Evolutionary conservation across 2,113 vertebrate species (phyloP), one percentile per base, ranked within the genome.

Genomic region (Uria aalge): DNA sequence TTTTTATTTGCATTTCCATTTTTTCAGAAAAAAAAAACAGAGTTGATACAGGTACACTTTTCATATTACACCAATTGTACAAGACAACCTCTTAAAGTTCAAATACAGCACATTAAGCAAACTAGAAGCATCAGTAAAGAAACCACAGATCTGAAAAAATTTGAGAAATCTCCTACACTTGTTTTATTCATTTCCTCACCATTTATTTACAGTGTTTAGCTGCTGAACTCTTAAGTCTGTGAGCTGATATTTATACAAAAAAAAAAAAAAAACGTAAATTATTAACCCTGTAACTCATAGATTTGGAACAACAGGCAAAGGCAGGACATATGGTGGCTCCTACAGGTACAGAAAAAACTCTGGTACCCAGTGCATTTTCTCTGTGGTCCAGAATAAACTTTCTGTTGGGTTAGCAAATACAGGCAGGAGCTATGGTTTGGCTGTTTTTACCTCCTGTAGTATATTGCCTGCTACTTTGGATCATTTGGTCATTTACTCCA

Each of bases 1-100:
- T 19, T 85, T 95, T 86, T 77, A 73, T 82, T 97, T 95, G n/a
- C 24, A 81, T 88, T 95, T 96, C 77, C 43, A 93, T 94, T 95
- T 71, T 62, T 67, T 59, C 60, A 88, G 62, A 89, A 40, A 93
- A 96, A 87, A 20, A 5, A 41, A 41, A 60, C 22, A 21, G 53
- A 80, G 6, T 60, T 47, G 16, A 7, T 55, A 15, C 22, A 89
- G 55, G 9, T 36, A 76, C 10, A 43, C 26, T 66, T 94, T 96
- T 92, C 19, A 29, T 56, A 62, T 68, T 88, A 74, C 55, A 72
- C 5, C 20, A 34, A 8, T 45, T 91, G 84, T 76, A 91, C 5
- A 56, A 30, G 34, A 75, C 24, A 81, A 3, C 14, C 29, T 77
- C 72, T 95, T 72, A 16, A 88, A 53, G 80, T 94, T 92, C 73